Evolutionary conservation across 1,140 invertebrate species (phyloP).

Genomic region (Anastrepha obliqua): DNA sequence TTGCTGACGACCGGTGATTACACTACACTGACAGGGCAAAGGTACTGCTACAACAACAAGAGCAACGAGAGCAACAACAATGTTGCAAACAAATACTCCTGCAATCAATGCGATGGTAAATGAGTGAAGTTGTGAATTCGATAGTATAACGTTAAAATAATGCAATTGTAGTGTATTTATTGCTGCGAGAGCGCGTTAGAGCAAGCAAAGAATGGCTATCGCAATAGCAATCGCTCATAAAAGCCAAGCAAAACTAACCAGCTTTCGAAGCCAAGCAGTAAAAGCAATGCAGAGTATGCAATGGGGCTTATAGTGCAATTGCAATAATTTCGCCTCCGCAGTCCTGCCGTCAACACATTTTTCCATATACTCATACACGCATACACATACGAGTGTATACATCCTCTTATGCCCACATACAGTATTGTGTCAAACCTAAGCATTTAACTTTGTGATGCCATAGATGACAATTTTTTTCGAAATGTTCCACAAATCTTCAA

Average conservation of each 20-base stretch:
- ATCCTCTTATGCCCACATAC: not conserved
- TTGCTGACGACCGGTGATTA: too few relatives aligned
- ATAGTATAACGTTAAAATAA: constrained; percentile 18
- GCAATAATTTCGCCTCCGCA: constrained; percentile 32
- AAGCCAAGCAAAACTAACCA: constrained; percentile 46
- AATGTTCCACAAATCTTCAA: too few relatives aligned
- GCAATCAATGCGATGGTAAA: constrained; percentile 3
- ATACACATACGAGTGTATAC: not conserved
- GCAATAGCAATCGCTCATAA: constrained; percentile 44
- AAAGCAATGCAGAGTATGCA: not conserved
- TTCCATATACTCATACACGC: not conserved
- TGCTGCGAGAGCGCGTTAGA: constrained; percentile 8
- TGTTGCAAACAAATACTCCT: constrained; percentile 38
- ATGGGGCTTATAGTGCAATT: constrained; percentile 6
- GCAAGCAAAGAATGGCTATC: constrained; percentile 49
- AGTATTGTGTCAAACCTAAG: too few relatives aligned
- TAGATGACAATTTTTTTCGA: too few relatives aligned
- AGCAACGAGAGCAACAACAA: not conserved
- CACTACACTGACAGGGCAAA: too few relatives aligned
- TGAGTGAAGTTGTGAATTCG: not conserved
- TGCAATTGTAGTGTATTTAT: constrained; percentile 15
- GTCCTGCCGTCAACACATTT: not conserved
- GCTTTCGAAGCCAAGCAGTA: not conserved
- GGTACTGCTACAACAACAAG: too few relatives aligned
- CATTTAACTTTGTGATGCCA: too few relatives aligned